Base-by-base conservation (phyloP, 2,797 vertebrate species). In the Sebastes steindachneri region DNA sequence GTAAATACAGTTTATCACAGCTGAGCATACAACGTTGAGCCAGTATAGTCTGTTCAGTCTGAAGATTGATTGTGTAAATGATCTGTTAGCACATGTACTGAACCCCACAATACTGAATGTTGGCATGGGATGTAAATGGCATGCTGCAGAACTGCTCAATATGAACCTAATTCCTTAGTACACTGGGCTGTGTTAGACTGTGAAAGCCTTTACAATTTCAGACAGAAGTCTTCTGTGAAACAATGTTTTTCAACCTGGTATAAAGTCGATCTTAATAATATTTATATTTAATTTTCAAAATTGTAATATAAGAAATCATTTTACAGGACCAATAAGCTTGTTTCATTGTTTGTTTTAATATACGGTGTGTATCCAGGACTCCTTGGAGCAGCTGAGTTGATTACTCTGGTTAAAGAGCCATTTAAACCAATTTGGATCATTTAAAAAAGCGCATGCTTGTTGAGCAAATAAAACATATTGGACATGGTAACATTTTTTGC, bases 261-360 rank as follows among this genome's bases (percentile, higher is more conserved):
- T 21, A 8, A 37, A 29, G 8, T 55, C 8, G 17, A 6, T 54
- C 57, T 68, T 35, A 17, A 54, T 45, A 19, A 55, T 45, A 12
- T 4, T n/a, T 45, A 6, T 71, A 55, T 54, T 21, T 17, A 3
- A 62, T 28, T 28, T 58, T 28, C n/a, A 25, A 15, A 53, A 33
- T 9, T 31, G 17, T 11, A 33, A 31, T 23, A 4, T 29, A 21
- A 15, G 5, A 41, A 51, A 21, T 8, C 3, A 33, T 33, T 58
- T 14, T 21, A 15, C 28, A 37, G 28, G 41, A 60, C 17, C 17
- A 60, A 53, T 53, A 1, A 33, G 12, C 53, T 31, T 71, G 26
- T 77, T 71, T 59, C 41, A 71, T 71, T 71, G 37, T 72, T 48
- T 55, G 31, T 64, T 73, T 67, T 48, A 37, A 60, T 73, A 66